Evolutionary conservation across 2,888 invertebrate species (phyloP).

Genomic region (Petrophora chlorosata): DNA sequence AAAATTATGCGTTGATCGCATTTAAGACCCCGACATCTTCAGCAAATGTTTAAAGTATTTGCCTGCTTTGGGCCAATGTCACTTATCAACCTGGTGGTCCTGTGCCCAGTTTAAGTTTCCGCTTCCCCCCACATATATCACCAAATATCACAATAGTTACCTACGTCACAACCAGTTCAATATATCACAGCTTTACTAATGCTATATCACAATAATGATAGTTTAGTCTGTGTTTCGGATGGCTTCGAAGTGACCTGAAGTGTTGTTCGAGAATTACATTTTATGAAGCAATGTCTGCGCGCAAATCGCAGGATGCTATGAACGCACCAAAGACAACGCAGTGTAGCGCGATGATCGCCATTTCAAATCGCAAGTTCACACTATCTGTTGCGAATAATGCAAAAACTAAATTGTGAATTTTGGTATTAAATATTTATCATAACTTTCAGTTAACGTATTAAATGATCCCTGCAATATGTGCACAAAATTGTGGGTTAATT

Average conservation of each 20-base stretch:
- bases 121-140: conserved; percentile 52
- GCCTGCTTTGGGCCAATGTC: too few relatives aligned
- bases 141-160: conserved; percentile 84
- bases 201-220: conserved; percentile 74
- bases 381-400: too few relatives aligned
- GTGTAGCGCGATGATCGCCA: too few relatives aligned
- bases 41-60: background rate
- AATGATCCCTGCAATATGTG: too few relatives aligned
- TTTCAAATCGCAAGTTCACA: too few relatives aligned
- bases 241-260: conserved; percentile 34
- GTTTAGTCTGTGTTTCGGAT: conserved; percentile 36
- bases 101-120: conserved; percentile 42
- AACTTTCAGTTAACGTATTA: too few relatives aligned
- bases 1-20: conserved; percentile 2
- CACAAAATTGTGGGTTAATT: too few relatives aligned
- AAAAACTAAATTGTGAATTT: too few relatives aligned
- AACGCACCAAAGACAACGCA: too few relatives aligned
- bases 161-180: conserved; percentile 79
- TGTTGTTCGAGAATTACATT: conserved; percentile 24
- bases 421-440: too few relatives aligned
- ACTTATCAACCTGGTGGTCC: conserved; percentile 6
- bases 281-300: background rate
- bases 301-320: background rate
- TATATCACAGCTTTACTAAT: conserved; percentile 80
- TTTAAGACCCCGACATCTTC: background rate